Percentiles rank a stretch among this genome's conserved stretches.
These are phyloP conservation scores for Oenanthe melanoleuca DNA, from an alignment of 2,113 vertebrate species.

Conservation along the genomic window DNA sequence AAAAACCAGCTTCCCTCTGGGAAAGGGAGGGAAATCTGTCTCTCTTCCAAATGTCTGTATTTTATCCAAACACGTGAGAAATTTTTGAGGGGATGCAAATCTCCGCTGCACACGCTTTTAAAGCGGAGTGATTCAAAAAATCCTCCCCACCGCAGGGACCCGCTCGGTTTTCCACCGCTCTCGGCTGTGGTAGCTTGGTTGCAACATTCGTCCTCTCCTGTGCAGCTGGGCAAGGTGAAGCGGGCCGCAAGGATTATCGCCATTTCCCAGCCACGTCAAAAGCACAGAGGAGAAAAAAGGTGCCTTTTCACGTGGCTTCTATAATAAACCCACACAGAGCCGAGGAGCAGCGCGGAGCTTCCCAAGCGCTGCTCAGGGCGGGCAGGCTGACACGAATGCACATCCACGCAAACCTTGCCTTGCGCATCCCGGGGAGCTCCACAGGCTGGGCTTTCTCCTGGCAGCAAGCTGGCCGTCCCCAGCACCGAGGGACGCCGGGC, in stretches of 20 bases:
- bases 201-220: neutral
- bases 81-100: neutral
- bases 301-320: neutral
- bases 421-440: neutral
- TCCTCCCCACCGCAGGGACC: neutral
- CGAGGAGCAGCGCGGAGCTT: neutral
- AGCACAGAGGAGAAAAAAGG: neutral
- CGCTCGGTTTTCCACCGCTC: neutral
- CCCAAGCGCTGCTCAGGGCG: neutral
- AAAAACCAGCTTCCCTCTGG: neutral
- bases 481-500: accelerated
- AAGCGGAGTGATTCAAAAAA: neutral
- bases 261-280: neutral
- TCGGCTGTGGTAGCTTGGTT: neutral
- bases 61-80: neutral
- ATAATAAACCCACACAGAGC: neutral
- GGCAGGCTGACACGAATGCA: neutral
- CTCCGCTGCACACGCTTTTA: neutral
- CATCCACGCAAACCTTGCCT: neutral
- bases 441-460: neutral
- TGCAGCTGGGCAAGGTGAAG: neutral
- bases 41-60: neutral
- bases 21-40: neutral
- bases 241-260: neutral
- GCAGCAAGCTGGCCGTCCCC: neutral